These are phyloP conservation scores for Capitella teleta DNA, from an alignment of 1,140 invertebrate genomes.

Conservation along the genomic window DNA sequence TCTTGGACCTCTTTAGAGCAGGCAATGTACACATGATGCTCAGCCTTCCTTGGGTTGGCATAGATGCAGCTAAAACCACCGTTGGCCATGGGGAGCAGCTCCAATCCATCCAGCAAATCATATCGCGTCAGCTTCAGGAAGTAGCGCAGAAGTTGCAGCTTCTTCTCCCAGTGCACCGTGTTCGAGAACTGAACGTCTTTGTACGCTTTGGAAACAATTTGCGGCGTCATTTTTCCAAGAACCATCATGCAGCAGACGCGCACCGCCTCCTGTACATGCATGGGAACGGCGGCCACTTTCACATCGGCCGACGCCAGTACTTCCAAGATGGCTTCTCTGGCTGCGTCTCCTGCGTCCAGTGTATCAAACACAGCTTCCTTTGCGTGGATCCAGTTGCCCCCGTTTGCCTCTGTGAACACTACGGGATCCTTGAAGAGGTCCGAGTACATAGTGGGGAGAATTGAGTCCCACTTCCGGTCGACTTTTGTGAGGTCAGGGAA, in stretches of 20 bases:
- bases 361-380: slow-evolving; percentile 12
- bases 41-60: slow-evolving; percentile 8
- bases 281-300: slow-evolving; percentile 7
- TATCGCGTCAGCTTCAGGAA: slow-evolving; percentile 5
- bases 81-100: slow-evolving; percentile 13
- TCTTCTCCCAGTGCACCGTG: not conserved
- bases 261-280: slow-evolving; percentile 8
- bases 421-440: slow-evolving; percentile 11
- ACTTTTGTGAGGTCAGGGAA: slow-evolving; percentile 9
- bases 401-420: slow-evolving; percentile 1
- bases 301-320: slow-evolving; percentile 5
- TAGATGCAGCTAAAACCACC: slow-evolving; percentile 6
- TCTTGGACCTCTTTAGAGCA: not conserved
- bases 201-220: not conserved
- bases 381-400: slow-evolving; percentile 6
- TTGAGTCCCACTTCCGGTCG: slow-evolving; percentile 8
- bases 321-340: slow-evolving; percentile 4
- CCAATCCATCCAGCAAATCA: slow-evolving; percentile 10
- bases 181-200: slow-evolving; percentile 4
- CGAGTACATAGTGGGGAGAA: slow-evolving; percentile 6
- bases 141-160: slow-evolving; percentile 9
- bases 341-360: slow-evolving; percentile 1
- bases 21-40: slow-evolving; percentile 7
- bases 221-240: slow-evolving; percentile 8
- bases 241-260: slow-evolving; percentile 10